Evolutionary conservation across 2,113 vertebrate genomes (phyloP).

Genomic region (Salvator merianae): DNA sequence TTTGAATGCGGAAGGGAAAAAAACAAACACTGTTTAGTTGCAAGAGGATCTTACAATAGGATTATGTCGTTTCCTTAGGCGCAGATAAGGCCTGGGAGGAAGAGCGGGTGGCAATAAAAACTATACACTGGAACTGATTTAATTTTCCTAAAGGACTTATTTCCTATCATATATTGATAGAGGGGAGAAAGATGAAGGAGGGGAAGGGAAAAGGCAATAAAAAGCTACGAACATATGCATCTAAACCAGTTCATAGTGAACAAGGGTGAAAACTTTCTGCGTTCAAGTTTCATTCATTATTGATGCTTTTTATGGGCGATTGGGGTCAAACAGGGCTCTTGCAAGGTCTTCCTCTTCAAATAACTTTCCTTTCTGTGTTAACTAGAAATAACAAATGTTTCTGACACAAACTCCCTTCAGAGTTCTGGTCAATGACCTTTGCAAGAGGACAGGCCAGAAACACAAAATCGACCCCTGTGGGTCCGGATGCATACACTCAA

Average conservation of each 20-base stretch:
- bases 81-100: slow-evolving; percentile 53
- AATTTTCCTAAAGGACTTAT: slow-evolving; percentile 58
- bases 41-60: slow-evolving; percentile 67
- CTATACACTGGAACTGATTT: slow-evolving; percentile 57
- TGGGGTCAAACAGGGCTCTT: slow-evolving; percentile 63
- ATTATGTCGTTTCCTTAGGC: slow-evolving; percentile 64
- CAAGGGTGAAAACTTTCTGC: slow-evolving; percentile 75
- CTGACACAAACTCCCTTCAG: slow-evolving; percentile 70
- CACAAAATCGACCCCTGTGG: slow-evolving; percentile 10
- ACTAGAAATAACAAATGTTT: slow-evolving; percentile 73
- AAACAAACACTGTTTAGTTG: not conserved
- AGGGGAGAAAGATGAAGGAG: not conserved
- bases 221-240: slow-evolving; percentile 59
- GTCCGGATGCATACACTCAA: too few species aligned
- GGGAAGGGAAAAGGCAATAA: slow-evolving; percentile 1
- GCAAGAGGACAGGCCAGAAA: slow-evolving; percentile 64
- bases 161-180: slow-evolving; percentile 55
- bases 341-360: slow-evolving; percentile 38
- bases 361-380: slow-evolving; percentile 67
- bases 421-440: slow-evolving; percentile 73
- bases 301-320: slow-evolving; percentile 66
- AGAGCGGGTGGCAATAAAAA: slow-evolving; percentile 32
- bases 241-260: slow-evolving; percentile 72
- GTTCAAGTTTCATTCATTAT: slow-evolving; percentile 71
- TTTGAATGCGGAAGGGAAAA: slow-evolving; percentile 62